Base-by-base conservation (phyloP, 2,888 invertebrate species). In the Trissoscelio sp. region DNA sequence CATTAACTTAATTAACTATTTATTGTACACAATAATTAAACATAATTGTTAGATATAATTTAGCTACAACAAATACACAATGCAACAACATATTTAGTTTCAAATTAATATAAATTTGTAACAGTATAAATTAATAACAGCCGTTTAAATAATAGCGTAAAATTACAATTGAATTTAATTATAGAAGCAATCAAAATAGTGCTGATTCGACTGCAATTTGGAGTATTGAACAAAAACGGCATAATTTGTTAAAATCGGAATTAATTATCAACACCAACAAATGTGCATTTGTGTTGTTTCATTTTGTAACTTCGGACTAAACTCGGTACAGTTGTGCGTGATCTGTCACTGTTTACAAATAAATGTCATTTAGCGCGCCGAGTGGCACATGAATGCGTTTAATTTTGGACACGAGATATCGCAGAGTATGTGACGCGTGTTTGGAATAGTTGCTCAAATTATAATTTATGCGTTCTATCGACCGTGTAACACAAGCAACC, bases 391-490 rank as follows among this genome's bases (percentile, higher is more conserved):
- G 62, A 62, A 46, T 24, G 18, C 14, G n/a, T 57, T 24, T 42
- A 46, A 28, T 62, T 62, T 64, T 48, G 48, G 39, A 48, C 37
- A 48, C 31, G 16, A 7, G 28, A 48, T 48, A 48, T 34, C n/a
- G n/a, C 37, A 20, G 48, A 24, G 48, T n/a, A 14, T 24, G 14
- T 64, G 64, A 64, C 64, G 22, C 34, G 37, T 22, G 48, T 64
- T 48, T 37, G 7, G 34, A 64, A 48, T 48, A 48, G 34, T 31
- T 48, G 31, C 31, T 62, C 31, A 44, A 64, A 64, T 48, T 46
- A 34, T 64, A 64, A 64, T 64, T 64, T 64, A 64, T 64, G 64
- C 48, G 14, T 34, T 37, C 46, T 14, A 64, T 64, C 48, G 64
- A 64, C 34, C 64, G 22, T 64, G 22, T 48, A 64, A 48, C 22